Percentiles rank a stretch among this genome's conserved stretches.
Evolutionary conservation across 2,797 vertebrate species (phyloP).

Genomic region (Labroides dimidiatus): DNA sequence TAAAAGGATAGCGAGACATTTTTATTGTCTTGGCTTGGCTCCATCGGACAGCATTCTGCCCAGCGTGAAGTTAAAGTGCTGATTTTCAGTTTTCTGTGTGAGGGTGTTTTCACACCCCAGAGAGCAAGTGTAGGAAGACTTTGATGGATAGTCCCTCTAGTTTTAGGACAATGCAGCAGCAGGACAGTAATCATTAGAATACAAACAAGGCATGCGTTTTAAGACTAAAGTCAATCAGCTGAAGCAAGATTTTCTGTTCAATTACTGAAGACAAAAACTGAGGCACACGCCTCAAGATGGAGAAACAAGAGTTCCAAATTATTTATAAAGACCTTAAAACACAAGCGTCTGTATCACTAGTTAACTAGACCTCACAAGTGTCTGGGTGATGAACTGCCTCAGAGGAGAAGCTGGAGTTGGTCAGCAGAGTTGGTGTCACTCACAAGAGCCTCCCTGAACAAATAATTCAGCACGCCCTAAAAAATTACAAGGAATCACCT

Average conservation of each 20-base stretch:
- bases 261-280: neutral
- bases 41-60: constrained; percentile 21
- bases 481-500: constrained; percentile 3
- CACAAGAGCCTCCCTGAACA: constrained; percentile 14
- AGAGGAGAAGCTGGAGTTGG: constrained; percentile 28
- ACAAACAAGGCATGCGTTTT: constrained; percentile 1
- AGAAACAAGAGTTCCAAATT: neutral
- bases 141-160: constrained; percentile 3
- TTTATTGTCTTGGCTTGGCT: constrained; percentile 43
- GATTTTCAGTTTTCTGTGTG: constrained; percentile 44
- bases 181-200: constrained; percentile 5
- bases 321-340: constrained; percentile 8
- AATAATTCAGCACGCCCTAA: neutral
- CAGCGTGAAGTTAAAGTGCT: constrained; percentile 50
- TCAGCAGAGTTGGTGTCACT: constrained; percentile 24
- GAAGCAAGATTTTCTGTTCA: constrained; percentile 5
- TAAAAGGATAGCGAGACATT: constrained; percentile 11
- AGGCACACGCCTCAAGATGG: constrained; percentile 12
- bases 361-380: constrained; percentile 6
- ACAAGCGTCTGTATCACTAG: constrained; percentile 27
- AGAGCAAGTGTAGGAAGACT: constrained; percentile 23
- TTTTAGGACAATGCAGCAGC: constrained; percentile 34
- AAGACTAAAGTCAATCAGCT: constrained; percentile 4
- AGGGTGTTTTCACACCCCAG: constrained; percentile 20
- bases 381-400: constrained; percentile 38